Evolutionary conservation across 2,888 invertebrate genomes (phyloP).

Genomic region (Eupelmus urozonus): DNA sequence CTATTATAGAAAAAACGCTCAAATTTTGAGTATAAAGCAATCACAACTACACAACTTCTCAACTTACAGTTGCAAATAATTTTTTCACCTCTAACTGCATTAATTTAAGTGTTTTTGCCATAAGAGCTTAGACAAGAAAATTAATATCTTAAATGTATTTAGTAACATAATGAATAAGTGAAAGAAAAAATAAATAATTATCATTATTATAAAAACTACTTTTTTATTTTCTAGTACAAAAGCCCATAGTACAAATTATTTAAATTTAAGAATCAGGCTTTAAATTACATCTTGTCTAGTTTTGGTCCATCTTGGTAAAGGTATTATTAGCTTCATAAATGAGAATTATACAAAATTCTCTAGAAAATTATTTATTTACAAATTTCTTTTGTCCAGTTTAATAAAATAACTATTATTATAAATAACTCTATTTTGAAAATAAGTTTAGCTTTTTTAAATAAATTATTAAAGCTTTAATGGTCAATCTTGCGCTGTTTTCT

Average conservation of each 20-base stretch:
- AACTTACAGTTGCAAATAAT: too few relatives aligned
- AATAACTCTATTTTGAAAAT: slow-evolving; percentile 23
- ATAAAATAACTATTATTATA: too few relatives aligned
- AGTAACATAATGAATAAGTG: background rate
- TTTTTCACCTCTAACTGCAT: too few relatives aligned
- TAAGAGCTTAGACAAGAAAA: too few relatives aligned
- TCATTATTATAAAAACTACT: too few relatives aligned
- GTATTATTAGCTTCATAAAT: background rate
- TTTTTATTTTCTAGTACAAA: background rate
- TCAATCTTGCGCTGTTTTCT: slow-evolving; percentile 20
- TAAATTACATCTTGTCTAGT: background rate
- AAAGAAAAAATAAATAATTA: slow-evolving; percentile 7
- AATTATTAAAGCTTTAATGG: slow-evolving; percentile 30
- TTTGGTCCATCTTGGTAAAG: slow-evolving; percentile 1
- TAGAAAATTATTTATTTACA: background rate
- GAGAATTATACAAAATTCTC: background rate
- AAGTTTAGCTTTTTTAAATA: slow-evolving; percentile 1
- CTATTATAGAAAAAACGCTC: too few relatives aligned
- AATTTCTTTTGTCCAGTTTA: too few relatives aligned
- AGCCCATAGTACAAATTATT: slow-evolving; percentile 1
- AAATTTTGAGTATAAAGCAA: too few relatives aligned
- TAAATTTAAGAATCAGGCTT: slow-evolving; percentile 3
- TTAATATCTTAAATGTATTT: too few relatives aligned
- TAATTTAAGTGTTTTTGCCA: too few relatives aligned
- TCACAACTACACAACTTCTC: too few relatives aligned